A percentile compares a stretch with the other conserved stretches of the same genome.
These are phyloP conservation scores for Desmophyllum pertusum DNA, from an alignment of 92 coral and sea anemone species.

Conservation along the genomic window DNA sequence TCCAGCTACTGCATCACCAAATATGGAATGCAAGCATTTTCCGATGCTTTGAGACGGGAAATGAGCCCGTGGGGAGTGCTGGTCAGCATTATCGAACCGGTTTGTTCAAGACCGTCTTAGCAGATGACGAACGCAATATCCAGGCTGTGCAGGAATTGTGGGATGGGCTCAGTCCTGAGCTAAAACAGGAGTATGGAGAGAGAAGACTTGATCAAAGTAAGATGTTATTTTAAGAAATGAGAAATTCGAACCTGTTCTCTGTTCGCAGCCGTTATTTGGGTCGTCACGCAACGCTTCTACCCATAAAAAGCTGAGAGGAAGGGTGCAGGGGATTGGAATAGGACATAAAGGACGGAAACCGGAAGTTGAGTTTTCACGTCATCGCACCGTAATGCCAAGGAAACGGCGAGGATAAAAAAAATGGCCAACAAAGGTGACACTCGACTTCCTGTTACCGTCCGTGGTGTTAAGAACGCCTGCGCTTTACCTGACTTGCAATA, in stretches of 20 bases:
- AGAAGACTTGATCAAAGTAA: slow-evolving; percentile 53
- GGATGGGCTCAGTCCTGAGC: slow-evolving; percentile 55
- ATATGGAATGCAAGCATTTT: slow-evolving; percentile 79
- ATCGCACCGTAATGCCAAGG: no score
- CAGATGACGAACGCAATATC: slow-evolving; percentile 30
- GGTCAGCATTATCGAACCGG: slow-evolving; percentile 73
- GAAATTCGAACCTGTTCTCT: not conserved
- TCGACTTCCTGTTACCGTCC: no score
- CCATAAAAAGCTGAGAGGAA: no score
- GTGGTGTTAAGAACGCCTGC: no score
- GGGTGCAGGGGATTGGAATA: no score
- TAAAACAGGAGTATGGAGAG: slow-evolving; percentile 69
- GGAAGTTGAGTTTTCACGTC: no score
- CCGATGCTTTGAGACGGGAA: slow-evolving; percentile 79
- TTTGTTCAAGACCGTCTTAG: slow-evolving; percentile 62
- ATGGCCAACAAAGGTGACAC: no score
- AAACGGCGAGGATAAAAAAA: no score
- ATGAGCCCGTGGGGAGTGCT: slow-evolving; percentile 67
- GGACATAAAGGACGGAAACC: no score
- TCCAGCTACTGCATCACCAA: slow-evolving; percentile 61
- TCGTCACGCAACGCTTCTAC: no score
- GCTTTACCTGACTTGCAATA: no score
- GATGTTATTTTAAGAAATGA: slow-evolving; percentile 2
- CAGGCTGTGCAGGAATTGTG: slow-evolving; percentile 49
- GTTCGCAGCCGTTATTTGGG: no score